A percentile compares a stretch with the other conserved stretches of the same genome.
phyloP scores from a whole-genome alignment of 1,140 invertebrate species.

The Hypsibius dujardini region DNA sequence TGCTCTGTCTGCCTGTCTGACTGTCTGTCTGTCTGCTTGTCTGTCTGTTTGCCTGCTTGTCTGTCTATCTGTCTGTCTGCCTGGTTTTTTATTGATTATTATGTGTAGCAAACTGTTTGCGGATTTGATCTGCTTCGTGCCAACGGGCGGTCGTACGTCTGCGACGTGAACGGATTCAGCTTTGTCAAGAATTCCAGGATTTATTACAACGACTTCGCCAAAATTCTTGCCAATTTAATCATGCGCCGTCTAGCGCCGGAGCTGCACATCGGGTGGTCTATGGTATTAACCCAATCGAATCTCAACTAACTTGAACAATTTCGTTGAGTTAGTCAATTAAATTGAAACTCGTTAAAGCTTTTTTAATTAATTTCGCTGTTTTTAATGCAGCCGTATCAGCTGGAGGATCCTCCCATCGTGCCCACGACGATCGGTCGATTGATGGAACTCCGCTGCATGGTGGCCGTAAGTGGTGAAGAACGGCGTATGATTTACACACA shows the following conservation, averaged over 20 bases:
- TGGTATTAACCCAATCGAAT: constrained; percentile 30
- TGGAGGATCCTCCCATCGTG: constrained; percentile 32
- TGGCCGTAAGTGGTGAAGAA: too few relatives aligned
- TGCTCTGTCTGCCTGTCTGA: too few relatives aligned
- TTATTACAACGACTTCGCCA: constrained; percentile 98
- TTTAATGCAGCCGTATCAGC: not conserved
- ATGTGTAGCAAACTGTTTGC: constrained; percentile 73
- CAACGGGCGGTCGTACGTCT: constrained; percentile 94
- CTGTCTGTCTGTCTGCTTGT: too few relatives aligned
- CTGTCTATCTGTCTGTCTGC: not conserved
- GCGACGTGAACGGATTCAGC: constrained; percentile 98
- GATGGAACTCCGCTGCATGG: not conserved
- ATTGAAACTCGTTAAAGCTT: too few relatives aligned
- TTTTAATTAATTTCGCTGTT: too few relatives aligned
- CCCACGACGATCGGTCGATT: constrained; percentile 31
- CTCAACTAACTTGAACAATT: too few relatives aligned
- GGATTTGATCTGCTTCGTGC: constrained; percentile 95
- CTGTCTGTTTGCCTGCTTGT: not conserved
- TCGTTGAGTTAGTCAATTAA: too few relatives aligned
- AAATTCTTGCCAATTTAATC: constrained; percentile 70
- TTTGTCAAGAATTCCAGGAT: constrained; percentile 99
- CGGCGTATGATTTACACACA: too few relatives aligned
- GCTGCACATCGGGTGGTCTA: constrained; percentile 84
- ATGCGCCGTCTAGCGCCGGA: constrained; percentile 77
- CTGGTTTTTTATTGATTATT: constrained; percentile 11